These are phyloP conservation scores for Bombus difficillimus DNA, from an alignment of 1,140 invertebrate species.

Conservation along the genomic window DNA sequence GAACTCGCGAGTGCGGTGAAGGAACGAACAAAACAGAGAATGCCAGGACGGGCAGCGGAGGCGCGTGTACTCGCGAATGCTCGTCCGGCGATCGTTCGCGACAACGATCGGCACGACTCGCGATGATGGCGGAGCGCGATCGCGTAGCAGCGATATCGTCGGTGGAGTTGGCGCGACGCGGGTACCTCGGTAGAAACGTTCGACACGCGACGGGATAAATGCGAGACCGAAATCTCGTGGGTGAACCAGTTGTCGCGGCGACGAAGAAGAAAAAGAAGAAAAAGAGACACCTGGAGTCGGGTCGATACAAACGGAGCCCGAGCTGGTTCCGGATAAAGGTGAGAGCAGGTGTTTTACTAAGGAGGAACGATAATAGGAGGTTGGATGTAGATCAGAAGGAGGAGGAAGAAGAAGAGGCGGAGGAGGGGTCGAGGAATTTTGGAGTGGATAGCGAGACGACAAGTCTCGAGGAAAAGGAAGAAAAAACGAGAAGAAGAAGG, in stretches of 20 bases:
- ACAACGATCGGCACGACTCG: conserved; percentile 31
- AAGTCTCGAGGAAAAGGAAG: not conserved
- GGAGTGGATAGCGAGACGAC: conserved; percentile 12
- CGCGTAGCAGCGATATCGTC: conserved; percentile 50
- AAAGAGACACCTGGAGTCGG: conserved; percentile 38
- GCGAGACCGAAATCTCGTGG: conserved; percentile 54
- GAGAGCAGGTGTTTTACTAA: conserved; percentile 27
- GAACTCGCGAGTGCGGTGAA: not conserved
- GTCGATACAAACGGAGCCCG: conserved; percentile 11
- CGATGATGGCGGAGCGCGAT: conserved; percentile 65
- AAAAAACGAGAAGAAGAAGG: not conserved
- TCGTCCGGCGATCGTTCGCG: conserved; percentile 12
- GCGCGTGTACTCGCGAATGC: conserved; percentile 5
- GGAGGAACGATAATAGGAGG: conserved; percentile 1
- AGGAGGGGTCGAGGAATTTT: conserved; percentile 18
- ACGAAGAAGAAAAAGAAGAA: conserved; percentile 55
- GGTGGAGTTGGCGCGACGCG: conserved; percentile 37
- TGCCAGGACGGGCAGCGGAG: conserved; percentile 28
- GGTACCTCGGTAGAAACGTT: conserved; percentile 33
- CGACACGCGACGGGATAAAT: conserved; percentile 60
- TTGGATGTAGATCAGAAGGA: conserved; percentile 57
- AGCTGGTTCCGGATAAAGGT: not conserved
- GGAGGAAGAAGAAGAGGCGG: conserved; percentile 18
- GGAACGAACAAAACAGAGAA: conserved; percentile 29
- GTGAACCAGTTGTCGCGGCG: conserved; percentile 54